A percentile compares a stretch with the other conserved stretches of the same genome.
Conservation (phyloP, 92 coral and sea anemone species). For the Isaurus tuberculatus region DNA sequence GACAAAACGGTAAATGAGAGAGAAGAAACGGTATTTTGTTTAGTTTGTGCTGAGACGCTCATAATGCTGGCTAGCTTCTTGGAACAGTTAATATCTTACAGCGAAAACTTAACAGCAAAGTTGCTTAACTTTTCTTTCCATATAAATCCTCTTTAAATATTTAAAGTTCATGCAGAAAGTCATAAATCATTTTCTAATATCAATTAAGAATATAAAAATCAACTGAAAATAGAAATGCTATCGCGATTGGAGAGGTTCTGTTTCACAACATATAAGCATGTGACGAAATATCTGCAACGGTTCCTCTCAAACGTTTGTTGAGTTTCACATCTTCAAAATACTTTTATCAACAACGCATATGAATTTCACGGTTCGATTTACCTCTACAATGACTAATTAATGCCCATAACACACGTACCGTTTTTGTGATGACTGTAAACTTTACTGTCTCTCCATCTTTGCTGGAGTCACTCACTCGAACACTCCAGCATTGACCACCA, state of each 20-base stretch:
- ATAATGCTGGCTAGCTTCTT: background rate
- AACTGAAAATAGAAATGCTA: background rate
- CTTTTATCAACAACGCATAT: background rate
- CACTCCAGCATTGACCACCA: conserved; percentile 32
- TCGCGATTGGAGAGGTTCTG: background rate
- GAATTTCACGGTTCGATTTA: background rate
- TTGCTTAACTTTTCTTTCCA: background rate
- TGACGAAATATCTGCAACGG: background rate
- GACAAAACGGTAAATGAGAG: no score
- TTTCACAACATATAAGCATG: background rate
- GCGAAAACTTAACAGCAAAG: background rate
- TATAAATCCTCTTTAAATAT: no score
- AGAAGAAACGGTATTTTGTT: no score
- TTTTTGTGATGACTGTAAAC: conserved; percentile 45
- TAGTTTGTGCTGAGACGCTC: background rate
- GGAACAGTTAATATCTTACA: background rate
- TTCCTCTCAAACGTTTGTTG: background rate
- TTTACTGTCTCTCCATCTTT: conserved; percentile 43
- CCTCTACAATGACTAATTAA: background rate
- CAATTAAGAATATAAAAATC: no score
- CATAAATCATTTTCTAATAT: background rate
- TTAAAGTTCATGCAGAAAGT: no score
- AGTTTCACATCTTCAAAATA: background rate
- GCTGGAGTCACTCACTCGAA: conserved; percentile 42
- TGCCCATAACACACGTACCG: conserved; percentile 20